phyloP scores from a whole-genome alignment of 2,113 vertebrate species.

The Clarias macrocephalus region DNA sequence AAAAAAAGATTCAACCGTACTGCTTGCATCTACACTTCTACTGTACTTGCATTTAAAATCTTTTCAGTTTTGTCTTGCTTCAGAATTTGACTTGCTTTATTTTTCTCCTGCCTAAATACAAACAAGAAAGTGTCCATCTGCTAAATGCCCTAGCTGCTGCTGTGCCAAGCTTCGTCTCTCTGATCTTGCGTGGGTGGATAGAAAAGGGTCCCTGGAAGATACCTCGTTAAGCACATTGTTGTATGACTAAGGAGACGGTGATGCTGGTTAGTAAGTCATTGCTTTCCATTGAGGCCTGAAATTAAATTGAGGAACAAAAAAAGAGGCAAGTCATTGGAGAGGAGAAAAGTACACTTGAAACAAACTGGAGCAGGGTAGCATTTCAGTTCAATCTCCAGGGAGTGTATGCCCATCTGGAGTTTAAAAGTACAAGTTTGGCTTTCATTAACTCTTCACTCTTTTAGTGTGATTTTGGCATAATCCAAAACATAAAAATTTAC shows the following conservation, averaged over 20 bases:
- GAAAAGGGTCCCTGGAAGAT: slow-evolving; percentile 39
- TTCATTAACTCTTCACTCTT: slow-evolving; percentile 10
- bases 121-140: not conserved
- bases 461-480: not conserved
- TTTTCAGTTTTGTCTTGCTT: not conserved
- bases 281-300: slow-evolving; percentile 64
- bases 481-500: not conserved
- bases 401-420: slow-evolving; percentile 21
- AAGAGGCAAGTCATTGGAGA: slow-evolving; percentile 43
- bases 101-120: slow-evolving; percentile 8
- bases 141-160: not conserved
- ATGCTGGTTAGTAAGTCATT: slow-evolving; percentile 54
- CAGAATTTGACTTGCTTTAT: not conserved
- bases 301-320: slow-evolving; percentile 63
- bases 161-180: not conserved
- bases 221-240: slow-evolving; percentile 54
- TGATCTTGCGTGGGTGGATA: slow-evolving; percentile 15
- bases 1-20: not conserved
- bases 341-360: slow-evolving; percentile 12
- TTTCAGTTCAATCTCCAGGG: slow-evolving; percentile 31
- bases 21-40: not conserved
- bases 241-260: slow-evolving; percentile 45
- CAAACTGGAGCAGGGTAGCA: slow-evolving; percentile 38
- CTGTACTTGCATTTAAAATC: not conserved
- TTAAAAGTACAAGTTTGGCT: not conserved